Base-by-base conservation (phyloP, 2,888 invertebrate species). In the Aleiodes leptofemur region DNA sequence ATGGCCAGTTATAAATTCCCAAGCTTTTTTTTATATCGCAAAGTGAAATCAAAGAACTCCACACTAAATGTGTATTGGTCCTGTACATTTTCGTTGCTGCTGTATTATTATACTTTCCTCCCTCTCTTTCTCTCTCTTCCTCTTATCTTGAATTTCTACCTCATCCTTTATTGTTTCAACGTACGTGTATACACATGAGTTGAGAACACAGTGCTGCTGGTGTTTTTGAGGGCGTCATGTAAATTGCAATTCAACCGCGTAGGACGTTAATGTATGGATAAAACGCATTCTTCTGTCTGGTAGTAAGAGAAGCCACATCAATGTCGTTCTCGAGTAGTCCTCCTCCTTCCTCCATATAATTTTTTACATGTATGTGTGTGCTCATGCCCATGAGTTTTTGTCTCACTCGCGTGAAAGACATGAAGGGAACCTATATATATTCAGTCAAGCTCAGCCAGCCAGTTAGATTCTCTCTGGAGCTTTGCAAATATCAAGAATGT, bases 11-110 rank as follows among this genome's bases (percentile, higher is more conserved):
- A 61, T 69, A 51, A 69, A 74, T 51, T 34, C 31, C 2, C 34
- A 59, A 48, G 56, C 23, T 56, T 55, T 23, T 23, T 50, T 34
- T 23, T 61, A 38, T 77, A 78, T 78, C 78, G 51, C 48, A 53
- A 34, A 72, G 76, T 74, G 79, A 78, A 80, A 80, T 80, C 80
- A 78, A 77, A 77, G 76, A 74, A 74, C 69, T 72, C 64, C 72
- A 38, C 43, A 2, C 23, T 23, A 23, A 61, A 71, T 16, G 73
- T 69, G 74, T 78, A 78, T 78, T 73, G 76, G 72, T 74, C 72
- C 76, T 55, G 55, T 43, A 16, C 31, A 34, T 72, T 76, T 75
- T 77, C 56, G 76, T 68, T 76, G 73, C 70, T 43, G 23, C 23
- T 23, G 34, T 34, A 34, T 34, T 34, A 34, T 34, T 34, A 34